A percentile compares a stretch with the other conserved stretches of the same genome.
Evolutionary conservation across 2,797 vertebrate species (phyloP).

Genomic region (Protonibea diacanthus): DNA sequence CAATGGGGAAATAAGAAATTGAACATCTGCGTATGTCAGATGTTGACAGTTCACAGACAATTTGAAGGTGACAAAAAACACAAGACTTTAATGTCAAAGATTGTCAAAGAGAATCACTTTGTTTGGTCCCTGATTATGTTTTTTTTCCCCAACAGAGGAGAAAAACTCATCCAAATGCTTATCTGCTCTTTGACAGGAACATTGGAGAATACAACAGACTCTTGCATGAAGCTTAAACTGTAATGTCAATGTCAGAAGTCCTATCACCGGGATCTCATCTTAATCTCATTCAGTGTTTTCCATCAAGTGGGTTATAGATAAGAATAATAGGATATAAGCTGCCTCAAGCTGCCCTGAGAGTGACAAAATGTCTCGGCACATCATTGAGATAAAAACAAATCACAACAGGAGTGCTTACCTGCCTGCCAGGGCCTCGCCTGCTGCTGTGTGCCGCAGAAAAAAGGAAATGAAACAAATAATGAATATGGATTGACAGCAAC

Average conservation of each 20-base stretch:
- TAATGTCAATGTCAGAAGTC: slow-evolving; percentile 61
- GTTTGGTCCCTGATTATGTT: slow-evolving; percentile 41
- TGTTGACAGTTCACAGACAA: slow-evolving; percentile 31
- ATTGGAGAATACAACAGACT: slow-evolving; percentile 36
- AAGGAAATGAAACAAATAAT: slow-evolving; percentile 65
- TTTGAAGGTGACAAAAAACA: slow-evolving; percentile 41
- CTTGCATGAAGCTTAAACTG: slow-evolving; percentile 53
- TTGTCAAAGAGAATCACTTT: slow-evolving; percentile 34
- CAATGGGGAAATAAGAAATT: slow-evolving; percentile 12
- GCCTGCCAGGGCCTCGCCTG: slow-evolving; percentile 76
- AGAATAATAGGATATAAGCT: slow-evolving; percentile 73
- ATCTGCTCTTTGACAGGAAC: slow-evolving; percentile 61
- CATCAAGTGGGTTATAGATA: slow-evolving; percentile 75
- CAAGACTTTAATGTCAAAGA: slow-evolving; percentile 31
- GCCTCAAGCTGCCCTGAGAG: slow-evolving; percentile 50
- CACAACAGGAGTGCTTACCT: slow-evolving; percentile 74
- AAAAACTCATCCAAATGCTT: slow-evolving; percentile 47
- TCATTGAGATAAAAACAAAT: slow-evolving; percentile 58
- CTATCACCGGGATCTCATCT: slow-evolving; percentile 63
- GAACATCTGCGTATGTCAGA: slow-evolving; percentile 7
- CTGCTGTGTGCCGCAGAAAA: slow-evolving; percentile 71
- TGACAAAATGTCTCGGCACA: slow-evolving; percentile 56
- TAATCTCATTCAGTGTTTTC: slow-evolving; percentile 74
- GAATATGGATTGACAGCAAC: slow-evolving; percentile 64
- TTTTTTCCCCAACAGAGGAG: slow-evolving; percentile 15